phyloP scores from a whole-genome alignment of 2,888 invertebrate species.

The Drosophila infuscata region DNA sequence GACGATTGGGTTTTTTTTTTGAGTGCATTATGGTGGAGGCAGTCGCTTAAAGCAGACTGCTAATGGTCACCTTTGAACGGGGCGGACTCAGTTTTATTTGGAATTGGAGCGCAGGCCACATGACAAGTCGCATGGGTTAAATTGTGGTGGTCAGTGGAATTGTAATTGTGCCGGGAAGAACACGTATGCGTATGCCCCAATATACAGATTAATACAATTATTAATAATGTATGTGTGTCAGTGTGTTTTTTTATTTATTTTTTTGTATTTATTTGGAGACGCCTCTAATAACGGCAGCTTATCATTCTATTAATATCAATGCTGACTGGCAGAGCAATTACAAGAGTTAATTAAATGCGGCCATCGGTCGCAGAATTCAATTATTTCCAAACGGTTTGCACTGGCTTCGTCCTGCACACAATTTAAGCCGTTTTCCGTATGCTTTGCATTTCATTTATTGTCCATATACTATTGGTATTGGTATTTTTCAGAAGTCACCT shows the following conservation, averaged over 20 bases:
- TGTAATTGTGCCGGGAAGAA: conserved; percentile 16
- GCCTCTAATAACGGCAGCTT: conserved; percentile 28
- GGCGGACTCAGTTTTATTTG: conserved; percentile 43
- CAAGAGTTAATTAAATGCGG: conserved; percentile 61
- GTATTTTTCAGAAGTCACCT: conserved; percentile 59
- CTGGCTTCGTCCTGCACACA: conserved; percentile 20
- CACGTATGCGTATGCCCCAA: conserved; percentile 13
- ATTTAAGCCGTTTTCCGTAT: conserved; percentile 58
- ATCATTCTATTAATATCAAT: conserved; percentile 51
- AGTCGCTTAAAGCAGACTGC: conserved; percentile 40
- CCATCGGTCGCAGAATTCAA: conserved; percentile 41
- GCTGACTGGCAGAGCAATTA: conserved; percentile 45
- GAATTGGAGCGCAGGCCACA: conserved; percentile 44
- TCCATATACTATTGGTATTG: not conserved
- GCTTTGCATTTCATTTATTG: conserved; percentile 34
- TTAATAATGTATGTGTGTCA: conserved; percentile 2
- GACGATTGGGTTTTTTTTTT: not conserved
- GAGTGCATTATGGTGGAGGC: conserved; percentile 21
- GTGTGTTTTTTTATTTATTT: not conserved
- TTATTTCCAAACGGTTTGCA: conserved; percentile 40
- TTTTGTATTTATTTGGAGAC: not conserved
- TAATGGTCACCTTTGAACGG: conserved; percentile 71
- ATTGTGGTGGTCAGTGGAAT: conserved; percentile 35
- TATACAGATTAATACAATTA: not conserved
- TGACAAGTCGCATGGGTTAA: conserved; percentile 61